Percentiles rank a stretch among this genome's conserved stretches.
Conservation (phyloP, 1,140 invertebrate genomes). For the Lordiphosa clarofinis region DNA sequence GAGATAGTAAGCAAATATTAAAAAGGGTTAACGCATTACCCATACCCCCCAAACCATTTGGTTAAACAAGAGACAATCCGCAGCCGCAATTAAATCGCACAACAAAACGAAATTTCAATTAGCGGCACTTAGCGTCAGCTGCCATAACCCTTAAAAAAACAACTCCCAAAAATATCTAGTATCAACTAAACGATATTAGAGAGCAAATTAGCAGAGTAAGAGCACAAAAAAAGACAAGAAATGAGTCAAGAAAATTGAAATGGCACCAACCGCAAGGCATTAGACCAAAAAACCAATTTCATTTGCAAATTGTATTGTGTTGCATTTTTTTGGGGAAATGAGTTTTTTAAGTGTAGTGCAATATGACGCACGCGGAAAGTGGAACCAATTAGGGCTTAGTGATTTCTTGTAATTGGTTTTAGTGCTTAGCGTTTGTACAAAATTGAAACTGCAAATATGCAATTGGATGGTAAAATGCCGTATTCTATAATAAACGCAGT, state of each 20-base stretch:
- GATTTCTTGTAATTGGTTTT: slow-evolving; percentile 46
- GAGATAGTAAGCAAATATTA: slow-evolving; percentile 26
- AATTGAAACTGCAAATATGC: slow-evolving; percentile 55
- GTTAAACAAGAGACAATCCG: not conserved
- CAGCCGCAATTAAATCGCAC: slow-evolving; percentile 57
- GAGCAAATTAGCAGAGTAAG: slow-evolving; percentile 46
- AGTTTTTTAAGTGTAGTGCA: slow-evolving; percentile 22
- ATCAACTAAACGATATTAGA: slow-evolving; percentile 71
- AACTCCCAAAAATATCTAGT: slow-evolving; percentile 54
- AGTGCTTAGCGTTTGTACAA: slow-evolving; percentile 16
- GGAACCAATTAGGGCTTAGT: slow-evolving; percentile 20
- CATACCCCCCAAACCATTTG: not conserved
- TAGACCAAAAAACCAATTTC: slow-evolving; percentile 43
- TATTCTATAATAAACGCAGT: not conserved
- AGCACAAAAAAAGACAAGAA: not conserved
- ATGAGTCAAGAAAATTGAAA: slow-evolving; percentile 36
- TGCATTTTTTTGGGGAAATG: slow-evolving; percentile 9
- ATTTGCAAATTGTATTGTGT: slow-evolving; percentile 44
- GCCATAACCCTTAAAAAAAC: slow-evolving; percentile 46
- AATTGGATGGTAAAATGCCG: slow-evolving; percentile 26
- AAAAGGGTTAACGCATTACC: not conserved
- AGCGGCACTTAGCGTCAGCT: slow-evolving; percentile 72
- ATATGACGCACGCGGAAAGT: slow-evolving; percentile 28
- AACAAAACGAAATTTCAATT: slow-evolving; percentile 71
- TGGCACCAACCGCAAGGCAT: slow-evolving; percentile 41